Conservation (phyloP, 2,797 vertebrate genomes). For the Melanotaenia maccullochi region DNA sequence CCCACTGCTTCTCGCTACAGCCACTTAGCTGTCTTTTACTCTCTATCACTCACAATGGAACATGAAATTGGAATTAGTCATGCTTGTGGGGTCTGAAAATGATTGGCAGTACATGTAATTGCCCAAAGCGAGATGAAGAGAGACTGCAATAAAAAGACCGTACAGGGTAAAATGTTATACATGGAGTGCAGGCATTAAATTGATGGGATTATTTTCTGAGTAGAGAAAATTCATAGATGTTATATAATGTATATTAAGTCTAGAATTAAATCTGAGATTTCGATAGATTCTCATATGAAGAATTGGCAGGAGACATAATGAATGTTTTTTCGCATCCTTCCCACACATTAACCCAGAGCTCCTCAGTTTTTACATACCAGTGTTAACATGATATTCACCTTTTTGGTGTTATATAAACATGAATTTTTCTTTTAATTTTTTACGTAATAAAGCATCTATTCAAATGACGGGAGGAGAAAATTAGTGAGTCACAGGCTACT, state of each 20-base stretch:
- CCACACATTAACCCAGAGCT: constrained; percentile 26
- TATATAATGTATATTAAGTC: background rate
- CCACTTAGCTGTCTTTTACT: constrained; percentile 40
- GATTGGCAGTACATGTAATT: constrained; percentile 43
- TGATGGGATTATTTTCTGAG: background rate
- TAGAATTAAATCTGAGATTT: background rate
- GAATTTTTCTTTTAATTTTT: constrained; percentile 13
- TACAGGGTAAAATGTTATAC: background rate
- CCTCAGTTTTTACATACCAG: constrained; percentile 27
- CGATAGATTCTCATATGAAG: background rate
- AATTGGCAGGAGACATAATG: constrained; percentile 23
- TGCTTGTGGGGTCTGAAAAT: constrained; percentile 32
- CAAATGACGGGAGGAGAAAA: constrained; percentile 51
- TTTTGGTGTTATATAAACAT: constrained; percentile 46
- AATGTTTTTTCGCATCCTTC: constrained; percentile 51
- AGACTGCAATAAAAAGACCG: constrained; percentile 3
- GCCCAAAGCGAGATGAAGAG: constrained; percentile 18
- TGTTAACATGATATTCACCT: constrained; percentile 42
- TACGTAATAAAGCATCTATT: constrained; percentile 22
- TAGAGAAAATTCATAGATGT: background rate
- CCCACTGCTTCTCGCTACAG: constrained; percentile 11
- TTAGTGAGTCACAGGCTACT: constrained; percentile 46
- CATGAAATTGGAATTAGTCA: constrained; percentile 64
- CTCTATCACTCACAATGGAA: constrained; percentile 41
- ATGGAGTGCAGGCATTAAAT: background rate